phyloP scores from a whole-genome alignment of 2,113 vertebrate species.

The Astur gentilis region DNA sequence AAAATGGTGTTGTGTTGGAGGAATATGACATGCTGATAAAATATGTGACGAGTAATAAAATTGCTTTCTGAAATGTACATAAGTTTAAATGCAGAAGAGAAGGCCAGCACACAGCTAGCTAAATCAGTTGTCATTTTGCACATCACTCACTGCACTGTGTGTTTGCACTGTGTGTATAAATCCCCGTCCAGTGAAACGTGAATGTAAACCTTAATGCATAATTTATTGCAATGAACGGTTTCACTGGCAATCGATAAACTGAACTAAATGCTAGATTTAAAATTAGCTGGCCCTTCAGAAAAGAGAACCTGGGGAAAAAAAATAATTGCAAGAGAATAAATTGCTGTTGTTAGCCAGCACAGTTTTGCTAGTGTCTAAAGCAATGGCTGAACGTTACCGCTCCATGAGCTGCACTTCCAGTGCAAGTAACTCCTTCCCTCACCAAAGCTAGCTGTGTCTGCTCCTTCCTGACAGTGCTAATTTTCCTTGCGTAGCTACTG shows the following conservation, averaged over 20 bases:
- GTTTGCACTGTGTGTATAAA: neutral
- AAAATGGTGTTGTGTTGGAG: neutral
- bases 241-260: neutral
- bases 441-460: neutral
- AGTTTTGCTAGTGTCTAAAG: neutral
- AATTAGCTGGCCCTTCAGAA: neutral
- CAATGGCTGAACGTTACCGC: neutral
- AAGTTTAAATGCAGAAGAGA: neutral
- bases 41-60: neutral
- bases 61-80: neutral
- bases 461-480: neutral
- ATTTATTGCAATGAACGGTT: neutral
- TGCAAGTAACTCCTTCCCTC: neutral
- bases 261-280: neutral
- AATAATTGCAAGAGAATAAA: neutral
- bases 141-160: neutral
- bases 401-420: neutral
- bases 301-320: neutral
- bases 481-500: neutral
- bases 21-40: neutral
- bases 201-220: neutral
- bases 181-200: neutral
- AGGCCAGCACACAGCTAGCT: neutral
- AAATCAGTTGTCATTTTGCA: neutral
- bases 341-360: neutral